Base-by-base conservation (phyloP, 2,888 invertebrate species). In the Incurvaria masculella region DNA sequence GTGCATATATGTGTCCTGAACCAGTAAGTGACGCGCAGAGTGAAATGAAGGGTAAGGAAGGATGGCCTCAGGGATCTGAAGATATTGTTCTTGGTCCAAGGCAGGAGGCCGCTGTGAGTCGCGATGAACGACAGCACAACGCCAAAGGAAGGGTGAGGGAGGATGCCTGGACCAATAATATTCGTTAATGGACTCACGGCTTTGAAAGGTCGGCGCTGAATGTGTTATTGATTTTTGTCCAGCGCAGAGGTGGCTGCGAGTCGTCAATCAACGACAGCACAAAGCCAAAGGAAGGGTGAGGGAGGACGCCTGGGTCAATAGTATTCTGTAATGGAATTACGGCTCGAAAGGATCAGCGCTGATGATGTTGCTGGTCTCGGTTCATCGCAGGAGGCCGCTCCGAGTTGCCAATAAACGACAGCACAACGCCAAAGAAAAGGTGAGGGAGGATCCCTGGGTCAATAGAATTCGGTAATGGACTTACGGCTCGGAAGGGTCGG, bases 211-310 rank as follows among this genome's bases (percentile, higher is more conserved):
- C 83, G 0, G 83, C 73, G 43, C 61, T 63, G 48, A 72, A 64
- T 33, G 59, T 71, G 60, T 76, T 78, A 49, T 60, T 57, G 60
- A 88, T 88, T 64, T 94, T 91, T 26, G 88, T 88, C 93, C 94
- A 94, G 59, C 92, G 84, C 41, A 94, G 81, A 95, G 81, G 38
- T 95, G 95, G 62, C 93, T 94, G 57, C 94, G 82, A 0, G 95
- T 95, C 1, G 94, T n/a, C 94, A 58, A 95, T 88, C 79, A 94
- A 95, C 6, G 92, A 89, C 55, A 89, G n/a, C n/a, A n/a, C n/a
- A n/a, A n/a, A n/a, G n/a, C n/a, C n/a, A n/a, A n/a, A n/a, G n/a
- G n/a, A n/a, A n/a, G n/a, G n/a, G n/a, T n/a, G n/a, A n/a, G n/a
- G n/a, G n/a, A n/a, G n/a, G 82, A 76, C 4, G 81, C 72, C 56